phyloP scores from a whole-genome alignment of 2,888 invertebrate genomes.

The Oeneis ivallda region DNA sequence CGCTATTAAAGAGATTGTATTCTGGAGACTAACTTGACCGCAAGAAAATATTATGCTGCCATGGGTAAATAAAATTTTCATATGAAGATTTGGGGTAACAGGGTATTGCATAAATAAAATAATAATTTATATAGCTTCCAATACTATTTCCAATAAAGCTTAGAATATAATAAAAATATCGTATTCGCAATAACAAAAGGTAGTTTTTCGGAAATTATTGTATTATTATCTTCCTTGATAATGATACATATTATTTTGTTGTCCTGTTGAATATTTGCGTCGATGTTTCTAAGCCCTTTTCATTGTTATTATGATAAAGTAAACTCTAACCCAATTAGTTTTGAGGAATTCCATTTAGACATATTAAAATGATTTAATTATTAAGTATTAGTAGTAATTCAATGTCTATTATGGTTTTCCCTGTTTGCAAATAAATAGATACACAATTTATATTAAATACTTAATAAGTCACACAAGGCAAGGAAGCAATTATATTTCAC shows the following conservation, averaged over 20 bases:
- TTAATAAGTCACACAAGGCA: neutral
- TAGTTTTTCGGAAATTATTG: no score
- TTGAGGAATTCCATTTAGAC: neutral
- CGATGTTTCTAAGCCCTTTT: neutral
- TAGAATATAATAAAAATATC: no score
- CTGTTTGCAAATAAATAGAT: slow-evolving; percentile 3
- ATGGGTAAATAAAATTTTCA: no score
- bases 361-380: neutral
- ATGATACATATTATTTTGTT: neutral
- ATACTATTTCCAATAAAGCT: no score
- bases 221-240: neutral
- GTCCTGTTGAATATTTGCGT: slow-evolving; percentile 6
- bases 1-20: no score
- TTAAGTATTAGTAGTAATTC: slow-evolving; percentile 7
- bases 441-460: no score
- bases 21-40: no score
- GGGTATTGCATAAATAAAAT: no score
- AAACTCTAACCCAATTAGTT: neutral
- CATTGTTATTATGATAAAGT: neutral
- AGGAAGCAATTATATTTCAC: neutral
- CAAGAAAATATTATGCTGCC: no score
- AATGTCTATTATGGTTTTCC: slow-evolving; percentile 7
- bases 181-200: no score
- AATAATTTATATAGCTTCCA: no score
- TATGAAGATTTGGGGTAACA: no score